Base-by-base conservation (phyloP, 1,140 invertebrate genomes). In the Magallana angulata region DNA sequence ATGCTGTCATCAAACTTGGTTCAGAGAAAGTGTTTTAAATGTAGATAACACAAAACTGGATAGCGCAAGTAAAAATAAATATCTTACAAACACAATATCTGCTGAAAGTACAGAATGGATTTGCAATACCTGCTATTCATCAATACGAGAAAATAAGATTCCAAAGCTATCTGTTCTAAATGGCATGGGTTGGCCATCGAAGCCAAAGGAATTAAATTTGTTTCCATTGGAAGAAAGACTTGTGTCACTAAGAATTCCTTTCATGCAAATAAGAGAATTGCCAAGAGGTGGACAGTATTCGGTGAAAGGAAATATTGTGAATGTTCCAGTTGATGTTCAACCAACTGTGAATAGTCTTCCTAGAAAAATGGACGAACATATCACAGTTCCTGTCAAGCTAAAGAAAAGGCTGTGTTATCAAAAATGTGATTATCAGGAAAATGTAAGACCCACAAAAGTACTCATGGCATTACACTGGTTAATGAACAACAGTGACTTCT, bases 301-400 rank as follows among this genome's bases (percentile, higher is more conserved):
- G 18, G 76, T 57, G 7, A 82, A 82, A 87, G 81, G 76, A 62
- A 82, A 87, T 87, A 48, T 82, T 48, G 76, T 87, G 4, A 82
- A 64, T 82, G 85, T 87, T 11, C 81, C 76, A 62, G 83, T 84
- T 48, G 83, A 64, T 14, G 62, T 84, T 18, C 59, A 84, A 81
- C 84, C 87, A 24, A 88, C 87, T n/a, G 56, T 90, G 5, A 85
- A 90, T 81, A 59, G 81, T 59, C 56, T 90, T 11, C 89, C 89
- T 9, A 62, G 87, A 64, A 56, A 16, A 64, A 60, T 87, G 11
- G 85, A 88, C 87, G 68, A 90, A 12, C 62, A 58, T 57, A 64
- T 24, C 18, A 90, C 86, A 56, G 84, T 90, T 59, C 18, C 89
- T 16, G 84, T 87, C 7, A 88, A 88, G 58, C 48, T 90, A 58